Conservation (phyloP, 2,888 invertebrate genomes). For the Ametastegia equiseti region DNA sequence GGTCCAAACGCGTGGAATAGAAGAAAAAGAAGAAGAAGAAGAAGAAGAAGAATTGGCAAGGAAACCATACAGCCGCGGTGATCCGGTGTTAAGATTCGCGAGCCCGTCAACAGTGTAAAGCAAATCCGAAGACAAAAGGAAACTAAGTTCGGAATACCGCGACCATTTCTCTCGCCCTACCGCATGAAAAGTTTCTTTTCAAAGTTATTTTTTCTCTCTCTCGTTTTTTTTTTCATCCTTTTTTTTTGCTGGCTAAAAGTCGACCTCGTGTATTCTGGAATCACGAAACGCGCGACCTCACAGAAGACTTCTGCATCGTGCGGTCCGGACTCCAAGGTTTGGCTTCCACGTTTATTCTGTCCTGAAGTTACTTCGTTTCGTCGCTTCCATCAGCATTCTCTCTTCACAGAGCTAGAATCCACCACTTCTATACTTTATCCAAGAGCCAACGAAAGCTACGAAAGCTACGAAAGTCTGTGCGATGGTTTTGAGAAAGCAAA, state of each 20-base stretch:
- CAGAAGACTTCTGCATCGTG: conserved; percentile 17
- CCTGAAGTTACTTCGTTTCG: conserved; percentile 30
- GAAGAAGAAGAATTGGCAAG: neutral
- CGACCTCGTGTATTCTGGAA: conserved; percentile 7
- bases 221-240: neutral
- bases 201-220: neutral
- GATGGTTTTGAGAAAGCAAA: conserved; percentile 31
- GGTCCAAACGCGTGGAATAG: neutral
- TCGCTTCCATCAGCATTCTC: neutral
- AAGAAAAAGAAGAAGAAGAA: neutral
- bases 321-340: neutral
- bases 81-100: conserved; percentile 16
- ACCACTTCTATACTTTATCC: too few relatives aligned
- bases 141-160: conserved; percentile 32
- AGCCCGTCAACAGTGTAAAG: conserved; percentile 26
- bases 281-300: neutral
- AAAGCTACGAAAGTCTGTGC: neutral
- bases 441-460: too few relatives aligned
- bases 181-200: conserved; percentile 4
- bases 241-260: conserved; percentile 19
- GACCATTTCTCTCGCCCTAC: neutral
- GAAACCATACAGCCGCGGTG: conserved; percentile 4
- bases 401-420: too few relatives aligned
- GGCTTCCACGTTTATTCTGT: conserved; percentile 3
- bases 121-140: conserved; percentile 41